Evolutionary conservation across 2,888 invertebrate genomes (phyloP), one percentile per base, ranked within the genome.

Genomic region (Tupiocoris notatus): DNA sequence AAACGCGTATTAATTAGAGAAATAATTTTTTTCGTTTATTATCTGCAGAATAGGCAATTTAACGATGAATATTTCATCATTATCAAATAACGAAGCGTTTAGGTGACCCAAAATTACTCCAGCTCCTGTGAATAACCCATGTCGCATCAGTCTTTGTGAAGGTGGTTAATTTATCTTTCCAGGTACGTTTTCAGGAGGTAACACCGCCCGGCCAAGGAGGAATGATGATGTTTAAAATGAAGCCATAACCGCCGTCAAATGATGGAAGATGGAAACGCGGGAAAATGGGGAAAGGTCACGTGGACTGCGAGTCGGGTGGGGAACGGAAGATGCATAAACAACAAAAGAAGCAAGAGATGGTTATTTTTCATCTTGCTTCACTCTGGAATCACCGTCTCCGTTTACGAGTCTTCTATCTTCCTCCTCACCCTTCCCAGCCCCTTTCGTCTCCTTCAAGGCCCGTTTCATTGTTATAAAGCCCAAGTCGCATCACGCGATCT

Each of bases 221-320:
- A 39, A 39, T 39, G 39, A 39, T 39, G 39, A 39, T 39, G 39
- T 39, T 63, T 63, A 21, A 21, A 63, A 63, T 63, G 63, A n/a
- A 63, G 63, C 23, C 63, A 63, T 63, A 63, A 63, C 21, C 63
- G n/a, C n/a, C 63, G 63, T 63, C 63, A 63, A 63, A 63, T 63
- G 18, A 63, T 21, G 22, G 21, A 20, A 59, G 63, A 22, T 21
- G 63, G 63, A 22, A 23, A n/a, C 3, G 63, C n/a, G 63, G 22
- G 39, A 39, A 39, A 39, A 12, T 39, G 39, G 39, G 39, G 39
- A 39, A 39, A 39, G 39, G 39, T 39, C 39, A 39, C 39, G 39
- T 39, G 39, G 39, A 12, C 39, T 12, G 39, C 39, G 39, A n/a
- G n/a, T n/a, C n/a, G n/a, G n/a, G 39, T 39, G 39, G 39, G 39